Percentiles rank a stretch among this genome's conserved stretches.
phyloP scores from a whole-genome alignment of 2,797 vertebrate species.

The Sternarchorhynchus goeldii region DNA sequence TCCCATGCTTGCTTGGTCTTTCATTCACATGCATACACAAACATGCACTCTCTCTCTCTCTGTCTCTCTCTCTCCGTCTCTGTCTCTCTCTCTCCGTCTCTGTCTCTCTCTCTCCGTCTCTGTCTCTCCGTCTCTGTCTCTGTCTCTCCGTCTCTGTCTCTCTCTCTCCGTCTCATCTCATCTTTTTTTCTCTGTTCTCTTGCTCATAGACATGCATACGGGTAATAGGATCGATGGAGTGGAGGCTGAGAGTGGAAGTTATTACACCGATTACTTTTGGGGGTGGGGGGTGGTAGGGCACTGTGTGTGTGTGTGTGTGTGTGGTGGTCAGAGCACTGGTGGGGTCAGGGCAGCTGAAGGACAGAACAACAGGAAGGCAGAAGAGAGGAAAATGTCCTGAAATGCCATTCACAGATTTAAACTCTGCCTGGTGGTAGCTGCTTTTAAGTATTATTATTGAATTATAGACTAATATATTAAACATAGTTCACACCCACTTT shows the following conservation, averaged over 20 bases:
- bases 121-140: not conserved
- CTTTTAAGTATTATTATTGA: not conserved
- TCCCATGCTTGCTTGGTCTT: not conserved
- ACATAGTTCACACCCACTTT: too few species aligned
- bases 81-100: not conserved
- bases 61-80: not conserved
- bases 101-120: not conserved
- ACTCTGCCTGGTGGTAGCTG: not conserved
- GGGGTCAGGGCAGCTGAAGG: not conserved
- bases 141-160: not conserved
- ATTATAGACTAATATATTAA: not conserved
- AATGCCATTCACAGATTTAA: constrained; percentile 18
- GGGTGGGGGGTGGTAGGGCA: not conserved
- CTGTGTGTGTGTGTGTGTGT: not conserved
- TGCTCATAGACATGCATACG: not conserved
- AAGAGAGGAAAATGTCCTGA: constrained; percentile 18
- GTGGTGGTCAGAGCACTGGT: too few species aligned
- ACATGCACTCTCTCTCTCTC: not conserved
- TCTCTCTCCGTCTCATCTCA: too few species aligned
- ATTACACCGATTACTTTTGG: constrained; percentile 46
- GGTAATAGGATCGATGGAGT: constrained; percentile 35
- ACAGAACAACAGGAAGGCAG: constrained; percentile 20
- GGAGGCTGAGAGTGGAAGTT: constrained; percentile 20
- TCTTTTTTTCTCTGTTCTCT: too few species aligned
- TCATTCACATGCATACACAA: not conserved